Evolutionary conservation across 1,140 invertebrate species (phyloP).

Genomic region (Rhopalosiphum padi): DNA sequence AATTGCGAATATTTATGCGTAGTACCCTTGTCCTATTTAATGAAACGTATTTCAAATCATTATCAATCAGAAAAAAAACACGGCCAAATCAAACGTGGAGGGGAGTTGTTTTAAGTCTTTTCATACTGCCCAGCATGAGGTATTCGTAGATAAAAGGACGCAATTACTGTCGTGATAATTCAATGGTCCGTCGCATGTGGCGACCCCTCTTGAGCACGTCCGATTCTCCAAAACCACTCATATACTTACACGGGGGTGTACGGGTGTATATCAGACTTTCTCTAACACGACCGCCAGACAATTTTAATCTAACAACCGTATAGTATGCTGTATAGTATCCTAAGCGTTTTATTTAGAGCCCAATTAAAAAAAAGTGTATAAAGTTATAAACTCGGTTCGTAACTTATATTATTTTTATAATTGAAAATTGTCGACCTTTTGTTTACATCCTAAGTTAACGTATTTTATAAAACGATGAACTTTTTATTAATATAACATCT

Average conservation of each 20-base stretch:
- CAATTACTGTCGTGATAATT: constrained; percentile 52
- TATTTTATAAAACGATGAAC: not conserved
- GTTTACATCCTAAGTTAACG: not conserved
- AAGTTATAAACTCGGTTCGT: not conserved
- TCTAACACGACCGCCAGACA: constrained; percentile 26
- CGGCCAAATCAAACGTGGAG: constrained; percentile 10
- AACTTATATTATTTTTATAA: constrained; percentile 18
- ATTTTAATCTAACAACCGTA: constrained; percentile 30
- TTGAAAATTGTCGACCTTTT: not conserved
- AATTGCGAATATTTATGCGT: constrained; percentile 42
- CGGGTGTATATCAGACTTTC: constrained; percentile 35
- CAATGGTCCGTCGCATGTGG: constrained; percentile 52
- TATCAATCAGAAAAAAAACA: constrained; percentile 41
- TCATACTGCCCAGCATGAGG: constrained; percentile 37
- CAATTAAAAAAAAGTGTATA: constrained; percentile 24
- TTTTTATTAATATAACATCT: not conserved
- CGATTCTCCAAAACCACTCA: constrained; percentile 47
- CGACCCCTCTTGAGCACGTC: constrained; percentile 50
- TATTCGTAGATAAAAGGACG: constrained; percentile 45
- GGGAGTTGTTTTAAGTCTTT: constrained; percentile 45
- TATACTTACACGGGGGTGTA: not conserved
- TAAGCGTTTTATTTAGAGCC: constrained; percentile 40
- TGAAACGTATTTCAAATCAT: constrained; percentile 21
- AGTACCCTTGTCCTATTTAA: constrained; percentile 32
- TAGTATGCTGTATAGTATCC: not conserved